Conservation (phyloP, 1,140 invertebrate species). For the Danaus plexippus region DNA sequence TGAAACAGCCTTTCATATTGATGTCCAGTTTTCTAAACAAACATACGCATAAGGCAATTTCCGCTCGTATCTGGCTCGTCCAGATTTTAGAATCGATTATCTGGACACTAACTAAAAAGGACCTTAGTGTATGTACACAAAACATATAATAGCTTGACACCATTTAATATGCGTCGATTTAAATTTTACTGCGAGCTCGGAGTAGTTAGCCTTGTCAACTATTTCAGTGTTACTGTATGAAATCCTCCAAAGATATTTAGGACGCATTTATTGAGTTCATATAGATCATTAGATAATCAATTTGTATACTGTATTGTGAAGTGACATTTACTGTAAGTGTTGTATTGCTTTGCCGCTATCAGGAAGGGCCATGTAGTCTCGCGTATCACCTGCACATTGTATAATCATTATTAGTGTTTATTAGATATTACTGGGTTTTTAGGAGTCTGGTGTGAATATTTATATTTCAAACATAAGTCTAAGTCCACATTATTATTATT, state of each 20-base stretch:
- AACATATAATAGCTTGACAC: neutral
- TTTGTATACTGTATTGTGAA: no score
- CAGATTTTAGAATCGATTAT: constrained; percentile 9
- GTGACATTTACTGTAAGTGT: no score
- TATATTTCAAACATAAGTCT: neutral
- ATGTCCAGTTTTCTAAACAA: constrained; percentile 15
- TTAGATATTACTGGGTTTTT: no score
- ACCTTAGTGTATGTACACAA: constrained; percentile 5
- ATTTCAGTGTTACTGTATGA: constrained; percentile 12
- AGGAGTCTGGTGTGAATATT: no score
- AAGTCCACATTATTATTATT: neutral
- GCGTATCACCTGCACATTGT: no score
- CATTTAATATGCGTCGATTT: constrained; percentile 12
- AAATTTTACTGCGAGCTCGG: constrained; percentile 25
- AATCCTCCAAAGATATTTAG: neutral
- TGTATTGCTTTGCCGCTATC: no score
- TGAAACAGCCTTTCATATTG: no score
- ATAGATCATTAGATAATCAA: no score
- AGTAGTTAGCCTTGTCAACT: constrained; percentile 19
- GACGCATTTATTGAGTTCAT: no score
- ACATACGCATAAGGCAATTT: constrained; percentile 19
- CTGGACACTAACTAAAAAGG: neutral
- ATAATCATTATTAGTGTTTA: no score
- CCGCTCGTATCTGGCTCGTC: constrained; percentile 9
- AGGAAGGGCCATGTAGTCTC: no score